A percentile compares a stretch with the other conserved stretches of the same genome.
Evolutionary conservation across 2,888 invertebrate species (phyloP).

Genomic region (Drosophila maculinotata): DNA sequence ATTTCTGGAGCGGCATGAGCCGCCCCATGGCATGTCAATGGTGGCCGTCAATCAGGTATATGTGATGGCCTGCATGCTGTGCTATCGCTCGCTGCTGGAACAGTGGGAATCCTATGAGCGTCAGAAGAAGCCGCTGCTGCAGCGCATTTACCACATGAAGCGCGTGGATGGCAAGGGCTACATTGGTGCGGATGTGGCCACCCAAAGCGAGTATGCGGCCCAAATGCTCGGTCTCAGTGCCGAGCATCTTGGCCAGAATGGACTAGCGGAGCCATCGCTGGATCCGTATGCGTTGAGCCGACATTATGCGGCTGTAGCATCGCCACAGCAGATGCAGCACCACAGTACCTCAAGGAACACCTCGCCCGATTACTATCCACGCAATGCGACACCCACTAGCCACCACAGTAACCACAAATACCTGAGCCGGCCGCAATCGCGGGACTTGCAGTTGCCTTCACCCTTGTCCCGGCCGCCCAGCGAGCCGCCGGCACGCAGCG

Average conservation of each 20-base stretch:
- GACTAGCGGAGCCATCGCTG: conserved; percentile 53
- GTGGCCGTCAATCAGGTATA: conserved; percentile 84
- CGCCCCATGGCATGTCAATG: conserved; percentile 89
- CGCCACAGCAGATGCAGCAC: conserved; percentile 70
- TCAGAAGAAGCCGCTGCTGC: conserved; percentile 93
- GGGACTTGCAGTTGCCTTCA: conserved; percentile 73
- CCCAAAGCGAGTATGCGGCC: conserved; percentile 96
- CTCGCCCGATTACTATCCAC: conserved; percentile 82
- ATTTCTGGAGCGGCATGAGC: conserved; percentile 95
- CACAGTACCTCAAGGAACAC: conserved; percentile 80
- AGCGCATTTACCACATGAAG: conserved; percentile 96
- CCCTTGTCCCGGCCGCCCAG: conserved; percentile 77
- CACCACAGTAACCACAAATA: conserved; percentile 75
- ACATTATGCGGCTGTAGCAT: conserved; percentile 59
- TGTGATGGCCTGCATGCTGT: conserved; percentile 93
- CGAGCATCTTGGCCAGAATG: conserved; percentile 85
- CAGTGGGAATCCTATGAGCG: conserved; percentile 97
- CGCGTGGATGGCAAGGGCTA: conserved; percentile 95
- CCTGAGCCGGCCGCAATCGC: conserved; percentile 83
- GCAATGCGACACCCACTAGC: conserved; percentile 78
- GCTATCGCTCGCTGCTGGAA: conserved; percentile 93
- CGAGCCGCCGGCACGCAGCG: conserved; percentile 62
- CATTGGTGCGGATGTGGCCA: conserved; percentile 94
- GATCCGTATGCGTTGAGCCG: conserved; percentile 69
- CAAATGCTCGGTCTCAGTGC: conserved; percentile 92